Conservation (phyloP, 2,888 invertebrate genomes). For the Trachelus tabidus region DNA sequence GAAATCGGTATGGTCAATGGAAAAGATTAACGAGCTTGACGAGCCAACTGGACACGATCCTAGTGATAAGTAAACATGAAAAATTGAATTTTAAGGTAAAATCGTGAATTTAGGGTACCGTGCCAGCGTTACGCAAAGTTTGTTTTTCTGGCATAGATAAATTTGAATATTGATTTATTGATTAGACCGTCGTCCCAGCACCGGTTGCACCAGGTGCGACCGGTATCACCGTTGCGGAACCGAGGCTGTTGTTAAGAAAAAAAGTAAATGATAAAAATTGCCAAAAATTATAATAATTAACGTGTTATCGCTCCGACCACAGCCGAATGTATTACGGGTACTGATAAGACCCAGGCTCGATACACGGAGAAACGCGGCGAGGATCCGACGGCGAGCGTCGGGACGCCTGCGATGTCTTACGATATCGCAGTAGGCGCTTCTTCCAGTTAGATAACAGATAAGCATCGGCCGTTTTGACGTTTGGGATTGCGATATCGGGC, state of each 20-base stretch:
- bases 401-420: not conserved
- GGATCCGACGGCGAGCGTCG: not conserved
- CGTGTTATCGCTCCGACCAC: not conserved
- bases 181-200: not conserved
- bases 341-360: not conserved
- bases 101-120: not conserved
- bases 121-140: not conserved
- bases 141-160: not conserved
- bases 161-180: constrained; percentile 15
- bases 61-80: not conserved
- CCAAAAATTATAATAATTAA: not conserved
- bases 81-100: not conserved
- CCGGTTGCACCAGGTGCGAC: constrained; percentile 6
- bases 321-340: not conserved
- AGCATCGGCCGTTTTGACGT: not conserved
- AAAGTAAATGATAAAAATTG: too few species aligned
- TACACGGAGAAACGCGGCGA: not conserved
- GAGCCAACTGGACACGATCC: not conserved
- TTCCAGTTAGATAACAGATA: not conserved
- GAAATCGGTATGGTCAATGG: not conserved
- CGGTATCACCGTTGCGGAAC: not conserved
- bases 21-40: not conserved
- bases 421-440: not conserved
- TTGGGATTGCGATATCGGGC: not conserved
- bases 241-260: not conserved